Evolutionary conservation across 2,113 vertebrate genomes (phyloP).

Genomic region (Todiramphus chloris): DNA sequence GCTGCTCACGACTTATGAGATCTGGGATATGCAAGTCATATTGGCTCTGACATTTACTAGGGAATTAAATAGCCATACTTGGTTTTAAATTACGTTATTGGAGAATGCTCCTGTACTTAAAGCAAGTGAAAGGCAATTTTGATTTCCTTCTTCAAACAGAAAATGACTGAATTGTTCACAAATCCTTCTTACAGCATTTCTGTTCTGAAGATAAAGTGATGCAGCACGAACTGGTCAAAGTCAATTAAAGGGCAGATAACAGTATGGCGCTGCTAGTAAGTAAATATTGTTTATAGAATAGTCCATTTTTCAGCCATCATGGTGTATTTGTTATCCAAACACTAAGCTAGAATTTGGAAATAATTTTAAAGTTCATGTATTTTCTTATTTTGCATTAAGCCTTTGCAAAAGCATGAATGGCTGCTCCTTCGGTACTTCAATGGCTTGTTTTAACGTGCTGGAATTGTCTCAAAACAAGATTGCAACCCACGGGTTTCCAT

Average conservation of each 20-base stretch:
- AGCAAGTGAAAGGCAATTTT: constrained; percentile 32
- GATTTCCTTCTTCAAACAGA: constrained; percentile 16
- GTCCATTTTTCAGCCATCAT: not conserved
- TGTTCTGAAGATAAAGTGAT: not conserved
- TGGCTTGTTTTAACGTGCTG: not conserved
- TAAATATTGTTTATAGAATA: not conserved
- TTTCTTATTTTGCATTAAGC: not conserved
- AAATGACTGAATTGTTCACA: not conserved
- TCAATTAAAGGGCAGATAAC: not conserved
- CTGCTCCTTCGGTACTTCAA: not conserved
- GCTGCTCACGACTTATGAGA: constrained; percentile 28
- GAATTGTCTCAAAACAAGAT: not conserved
- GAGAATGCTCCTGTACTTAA: not conserved
- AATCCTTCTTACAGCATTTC: not conserved
- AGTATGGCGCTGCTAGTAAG: not conserved
- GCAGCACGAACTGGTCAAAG: not conserved
- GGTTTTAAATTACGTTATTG: constrained; percentile 38
- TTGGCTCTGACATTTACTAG: constrained; percentile 43
- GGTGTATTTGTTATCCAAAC: not conserved
- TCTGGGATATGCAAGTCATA: constrained; percentile 28
- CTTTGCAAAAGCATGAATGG: not conserved
- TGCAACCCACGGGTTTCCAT: not conserved
- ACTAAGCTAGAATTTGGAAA: not conserved
- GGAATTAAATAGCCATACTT: constrained; percentile 28
- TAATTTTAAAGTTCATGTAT: not conserved